Evolutionary conservation across 2,113 vertebrate species (phyloP), one percentile per base, ranked within the genome.

Genomic region (Aplodontia rufa): DNA sequence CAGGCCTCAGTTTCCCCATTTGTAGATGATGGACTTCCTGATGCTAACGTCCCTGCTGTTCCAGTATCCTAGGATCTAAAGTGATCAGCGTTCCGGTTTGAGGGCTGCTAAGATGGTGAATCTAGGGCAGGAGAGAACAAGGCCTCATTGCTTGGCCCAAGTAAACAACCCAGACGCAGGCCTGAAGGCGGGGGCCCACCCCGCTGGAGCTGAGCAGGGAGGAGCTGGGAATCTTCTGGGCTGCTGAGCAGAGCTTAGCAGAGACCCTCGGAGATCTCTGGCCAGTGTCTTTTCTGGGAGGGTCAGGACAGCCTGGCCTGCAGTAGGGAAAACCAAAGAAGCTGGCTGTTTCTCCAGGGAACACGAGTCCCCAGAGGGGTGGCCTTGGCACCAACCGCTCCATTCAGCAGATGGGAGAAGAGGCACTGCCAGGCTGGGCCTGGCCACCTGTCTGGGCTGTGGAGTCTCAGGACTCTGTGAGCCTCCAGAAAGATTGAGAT

Each of bases 91-190:
- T 22, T 60, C 78, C 51, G 75, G 53, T 64, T 74, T 40, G 62
- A 94, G 22, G 22, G 76, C 62, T 28, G 90, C 80, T 53, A 17
- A 20, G 68, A 37, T 49, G 87, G 19, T 6, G 42, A 90, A 96
- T 79, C 76, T 64, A 86, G 93, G 97, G 68, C 81, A 85, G 35
- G 88, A 40, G 72, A 95, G 72, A 91, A 79, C 19, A 22, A 45
- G 64, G 85, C 80, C 20, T 30, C 8, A 22, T 17, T 32, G 58
- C 66, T 60, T 20, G 6, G 83, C 28, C 45, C 42, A n/a, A 88
- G 94, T 51, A 45, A 97, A 94, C 93, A 88, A 37, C 35, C 37
- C 3, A 8, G 42, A 20, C 0, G 5, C 8, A 26, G 58, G 53
- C 53, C 49, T 20, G 64, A 62, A 62, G 92, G 64, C 4, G 0